phyloP scores from a whole-genome alignment of 2,113 vertebrate genomes.

The Chaetops frenatus region DNA sequence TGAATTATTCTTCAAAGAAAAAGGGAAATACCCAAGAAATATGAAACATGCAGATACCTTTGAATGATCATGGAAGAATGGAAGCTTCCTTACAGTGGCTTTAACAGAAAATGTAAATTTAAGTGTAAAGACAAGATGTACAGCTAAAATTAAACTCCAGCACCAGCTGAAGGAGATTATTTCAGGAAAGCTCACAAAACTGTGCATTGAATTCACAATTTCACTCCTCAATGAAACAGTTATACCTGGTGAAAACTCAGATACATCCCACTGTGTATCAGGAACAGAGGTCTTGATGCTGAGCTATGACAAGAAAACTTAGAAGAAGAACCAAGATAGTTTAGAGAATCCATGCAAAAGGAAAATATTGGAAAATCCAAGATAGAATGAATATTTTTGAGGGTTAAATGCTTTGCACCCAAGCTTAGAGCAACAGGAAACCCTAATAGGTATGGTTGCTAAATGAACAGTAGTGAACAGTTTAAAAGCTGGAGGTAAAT shows the following conservation, averaged over 20 bases:
- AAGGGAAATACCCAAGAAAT: background rate
- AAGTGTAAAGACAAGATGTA: background rate
- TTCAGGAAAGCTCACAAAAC: background rate
- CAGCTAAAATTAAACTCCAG: background rate
- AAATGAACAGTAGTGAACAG: background rate
- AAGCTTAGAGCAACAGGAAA: background rate
- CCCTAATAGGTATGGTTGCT: background rate
- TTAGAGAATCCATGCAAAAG: background rate
- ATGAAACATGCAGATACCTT: background rate
- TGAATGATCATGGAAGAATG: background rate
- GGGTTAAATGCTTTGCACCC: background rate
- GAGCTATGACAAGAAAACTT: background rate
- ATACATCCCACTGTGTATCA: fast-evolving
- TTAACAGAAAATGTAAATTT: background rate
- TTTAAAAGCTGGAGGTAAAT: background rate
- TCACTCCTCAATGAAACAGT: background rate
- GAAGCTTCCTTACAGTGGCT: background rate
- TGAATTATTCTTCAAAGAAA: background rate
- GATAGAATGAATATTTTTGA: background rate
- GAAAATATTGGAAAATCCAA: background rate
- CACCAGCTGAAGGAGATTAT: background rate
- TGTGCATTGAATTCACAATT: fast-evolving
- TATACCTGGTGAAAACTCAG: background rate
- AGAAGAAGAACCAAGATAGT: background rate
- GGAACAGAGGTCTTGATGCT: background rate